phyloP scores from a whole-genome alignment of 2,113 vertebrate genomes.

The Myodes glareolus region DNA sequence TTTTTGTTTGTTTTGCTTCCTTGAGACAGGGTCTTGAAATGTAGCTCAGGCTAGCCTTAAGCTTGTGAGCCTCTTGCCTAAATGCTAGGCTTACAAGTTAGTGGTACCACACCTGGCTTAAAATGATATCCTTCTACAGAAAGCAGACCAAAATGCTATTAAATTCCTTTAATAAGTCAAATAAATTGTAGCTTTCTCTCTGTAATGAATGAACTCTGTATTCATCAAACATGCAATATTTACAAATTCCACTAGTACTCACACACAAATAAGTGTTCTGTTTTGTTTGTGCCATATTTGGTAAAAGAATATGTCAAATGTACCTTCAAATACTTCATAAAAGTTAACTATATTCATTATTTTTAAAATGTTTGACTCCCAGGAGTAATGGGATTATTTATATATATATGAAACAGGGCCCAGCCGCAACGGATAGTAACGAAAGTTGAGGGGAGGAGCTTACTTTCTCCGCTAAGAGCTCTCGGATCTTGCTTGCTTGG shows the following conservation, averaged over 20 bases:
- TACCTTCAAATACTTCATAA: constrained; percentile 32
- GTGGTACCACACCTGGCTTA: neutral
- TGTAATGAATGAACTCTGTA: constrained; percentile 33
- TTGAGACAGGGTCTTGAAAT: neutral
- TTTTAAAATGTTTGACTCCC: neutral
- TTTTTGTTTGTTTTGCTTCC: neutral
- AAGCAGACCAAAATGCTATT: constrained; percentile 56
- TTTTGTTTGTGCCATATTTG: neutral
- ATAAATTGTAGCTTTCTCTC: constrained; percentile 39
- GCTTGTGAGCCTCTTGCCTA: neutral
- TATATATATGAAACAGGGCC: neutral
- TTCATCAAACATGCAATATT: constrained; percentile 34
- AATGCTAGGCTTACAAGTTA: neutral
- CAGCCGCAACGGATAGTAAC: neutral
- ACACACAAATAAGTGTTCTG: constrained; percentile 17
- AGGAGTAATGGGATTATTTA: constrained; percentile 10
- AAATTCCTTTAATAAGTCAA: constrained; percentile 19
- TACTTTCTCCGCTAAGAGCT: constrained; percentile 97
- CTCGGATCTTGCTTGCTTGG: constrained; percentile 97
- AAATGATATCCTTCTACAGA: constrained; percentile 57
- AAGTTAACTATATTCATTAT: constrained; percentile 25
- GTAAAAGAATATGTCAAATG: constrained; percentile 33
- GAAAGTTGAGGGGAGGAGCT: constrained; percentile 57
- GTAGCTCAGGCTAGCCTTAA: neutral
- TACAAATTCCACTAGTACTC: neutral